phyloP scores from a whole-genome alignment of 2,113 vertebrate species.

The Panthera uncia region DNA sequence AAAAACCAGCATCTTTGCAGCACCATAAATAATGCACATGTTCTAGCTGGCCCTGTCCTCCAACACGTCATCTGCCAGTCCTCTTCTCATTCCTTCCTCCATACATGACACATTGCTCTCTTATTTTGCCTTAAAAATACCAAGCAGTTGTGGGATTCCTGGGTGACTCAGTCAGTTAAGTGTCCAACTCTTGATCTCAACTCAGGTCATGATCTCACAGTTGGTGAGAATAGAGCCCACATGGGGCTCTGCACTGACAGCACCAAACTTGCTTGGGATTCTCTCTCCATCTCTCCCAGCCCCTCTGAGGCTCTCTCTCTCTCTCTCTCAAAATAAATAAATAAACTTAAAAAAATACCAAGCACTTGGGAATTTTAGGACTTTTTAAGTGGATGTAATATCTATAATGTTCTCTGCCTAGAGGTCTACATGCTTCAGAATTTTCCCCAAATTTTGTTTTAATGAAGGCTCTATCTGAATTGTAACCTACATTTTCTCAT shows the following conservation, averaged over 20 bases:
- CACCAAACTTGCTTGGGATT: too few relatives aligned
- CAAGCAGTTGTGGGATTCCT: background rate
- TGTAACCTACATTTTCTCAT: background rate
- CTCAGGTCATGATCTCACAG: too few relatives aligned
- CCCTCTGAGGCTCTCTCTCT: too few relatives aligned
- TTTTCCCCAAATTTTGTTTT: background rate
- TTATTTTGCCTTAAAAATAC: background rate
- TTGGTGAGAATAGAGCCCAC: too few relatives aligned
- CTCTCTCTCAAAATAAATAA: too few relatives aligned
- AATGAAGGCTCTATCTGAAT: background rate
- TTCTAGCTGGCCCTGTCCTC: background rate
- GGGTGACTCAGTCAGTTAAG: too few relatives aligned
- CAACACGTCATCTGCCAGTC: background rate
- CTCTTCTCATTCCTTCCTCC: background rate
- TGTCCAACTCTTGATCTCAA: too few relatives aligned
- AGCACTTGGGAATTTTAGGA: background rate
- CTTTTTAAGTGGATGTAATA: background rate
- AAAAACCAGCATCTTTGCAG: background rate
- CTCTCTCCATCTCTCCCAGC: too few relatives aligned
- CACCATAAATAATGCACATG: accelerated
- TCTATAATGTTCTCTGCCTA: background rate
- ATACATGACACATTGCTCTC: background rate
- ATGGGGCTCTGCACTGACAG: too few relatives aligned
- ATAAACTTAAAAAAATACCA: background rate
- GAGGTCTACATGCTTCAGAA: background rate